phyloP scores from a whole-genome alignment of 30 jellyfish, hydroid and myxozoan genomes.

The Turritopsis rubra region DNA sequence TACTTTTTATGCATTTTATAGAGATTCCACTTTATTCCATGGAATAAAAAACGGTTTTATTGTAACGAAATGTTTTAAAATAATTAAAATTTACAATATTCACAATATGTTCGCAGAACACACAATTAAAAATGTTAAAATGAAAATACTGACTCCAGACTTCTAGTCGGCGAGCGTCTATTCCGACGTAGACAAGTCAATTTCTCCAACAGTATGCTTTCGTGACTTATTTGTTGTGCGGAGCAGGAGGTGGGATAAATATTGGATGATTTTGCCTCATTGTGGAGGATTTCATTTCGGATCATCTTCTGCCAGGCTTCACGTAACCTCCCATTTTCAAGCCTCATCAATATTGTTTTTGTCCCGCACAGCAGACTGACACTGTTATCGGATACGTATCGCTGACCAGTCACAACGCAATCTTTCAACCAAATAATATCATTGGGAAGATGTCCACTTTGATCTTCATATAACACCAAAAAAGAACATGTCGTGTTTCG shows the following conservation, averaged over 20 bases:
- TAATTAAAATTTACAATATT: no score
- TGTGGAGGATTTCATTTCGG: background rate
- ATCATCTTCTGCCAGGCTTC: background rate
- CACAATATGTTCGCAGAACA: no score
- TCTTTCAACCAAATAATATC: slow-evolving; percentile 13
- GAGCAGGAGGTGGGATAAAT: background rate
- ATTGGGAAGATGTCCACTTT: background rate
- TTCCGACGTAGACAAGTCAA: slow-evolving; percentile 4
- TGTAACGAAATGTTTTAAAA: no score
- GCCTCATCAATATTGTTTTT: background rate
- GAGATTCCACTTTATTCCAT: no score
- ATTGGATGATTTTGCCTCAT: background rate
- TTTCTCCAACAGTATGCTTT: background rate
- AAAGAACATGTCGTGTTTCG: background rate
- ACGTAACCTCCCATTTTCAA: background rate
- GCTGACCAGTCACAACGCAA: slow-evolving; percentile 4
- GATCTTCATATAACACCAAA: slow-evolving; percentile 2
- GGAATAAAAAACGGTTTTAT: no score
- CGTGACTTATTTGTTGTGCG: background rate
- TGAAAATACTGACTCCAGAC: background rate
- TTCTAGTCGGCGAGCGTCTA: background rate
- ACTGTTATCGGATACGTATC: background rate
- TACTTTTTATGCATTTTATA: no score
- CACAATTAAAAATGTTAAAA: background rate
- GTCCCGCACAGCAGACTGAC: background rate